Base-by-base conservation (phyloP, 2,888 invertebrate species). In the Lycocerus yunnanus region DNA sequence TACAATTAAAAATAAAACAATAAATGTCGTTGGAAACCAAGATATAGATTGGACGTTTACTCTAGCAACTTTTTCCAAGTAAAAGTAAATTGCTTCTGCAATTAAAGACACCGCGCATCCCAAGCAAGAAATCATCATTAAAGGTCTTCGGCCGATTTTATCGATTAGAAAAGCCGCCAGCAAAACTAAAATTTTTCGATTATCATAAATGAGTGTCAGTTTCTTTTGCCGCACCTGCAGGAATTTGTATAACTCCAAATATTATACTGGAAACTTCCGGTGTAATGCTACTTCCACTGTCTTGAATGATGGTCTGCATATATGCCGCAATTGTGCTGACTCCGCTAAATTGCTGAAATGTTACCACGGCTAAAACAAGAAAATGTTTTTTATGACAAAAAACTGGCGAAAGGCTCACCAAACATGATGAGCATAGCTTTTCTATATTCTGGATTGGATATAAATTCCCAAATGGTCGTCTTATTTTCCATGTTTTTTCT, bases 261-360 rank as follows among this genome's bases (percentile, higher is more conserved):
- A 91, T 86, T 43, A 91, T 90, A 77, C 91, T 91, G 2, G 89
- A 89, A 6, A 87, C 84, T 0, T 89, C 88, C 0, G 91, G 90
- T 0, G 90, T 88, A 66, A 90, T 84, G 1, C 88, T 88, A n/a
- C 85, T 84, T 61, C 88, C 88, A 73, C 89, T 90, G 58, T 89
- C 88, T 60, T 88, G 86, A 68, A 92, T 89, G 76, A 92, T 91
- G 24, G 89, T 88, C 82, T 91, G 90, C 20, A 63, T n/a, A n/a
- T 63, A 63, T 18, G 61, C 18, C 13, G 16, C 5, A 14, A 63
- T 63, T 13, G 61, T 20, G 20, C 20, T 63, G 15, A 15, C n/a
- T 13, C 61, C 61, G 9, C 61, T 63, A 18, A 63, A 15, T 63
- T 63, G 61, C 20, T 63, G 61, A 63, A 63, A 20, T 3, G 18